Evolutionary conservation across 2,797 vertebrate species (phyloP), one percentile per base, ranked within the genome.

Genomic region (Trachurus trachurus): DNA sequence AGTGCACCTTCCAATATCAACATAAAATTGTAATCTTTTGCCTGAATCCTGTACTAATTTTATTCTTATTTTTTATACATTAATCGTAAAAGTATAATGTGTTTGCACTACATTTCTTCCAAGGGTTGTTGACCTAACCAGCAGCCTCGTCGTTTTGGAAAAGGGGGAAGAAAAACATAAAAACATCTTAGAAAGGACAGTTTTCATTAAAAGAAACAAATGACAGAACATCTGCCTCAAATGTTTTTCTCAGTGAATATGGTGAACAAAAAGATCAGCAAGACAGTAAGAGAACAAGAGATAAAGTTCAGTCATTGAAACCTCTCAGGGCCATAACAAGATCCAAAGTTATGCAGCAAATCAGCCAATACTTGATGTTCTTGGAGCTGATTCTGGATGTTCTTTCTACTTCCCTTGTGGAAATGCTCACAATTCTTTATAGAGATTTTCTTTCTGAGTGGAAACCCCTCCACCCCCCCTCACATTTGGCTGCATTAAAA

Each of bases 331-430:
- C 77, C 42, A 31, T 59, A 78, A 69, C 66, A 68, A 53, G 56
- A 78, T 67, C 70, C 69, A 85, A 78, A 85, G 76, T 71, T 79
- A 53, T 71, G 50, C 31, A 74, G 59, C 50, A 82, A 77, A 83
- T 80, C 71, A 76, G 74, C 56, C 69, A 70, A 70, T 66, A 73
- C 75, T 86, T 82, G 65, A 83, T 83, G 75, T 77, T 85, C 63
- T 71, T 56, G n/a, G 40, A 73, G 73, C 53, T 1, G 37, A 77
- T 66, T 70, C 68, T 71, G 66, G 53, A 63, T 82, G 60, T 68
- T 63, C 44, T 84, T 79, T 66, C 26, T 53, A 3, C 34, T 44
- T 67, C 72, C 56, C 79, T 78, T 70, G 78, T 76, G 70, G 65
- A 84, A 86, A 85, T 70, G 40, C 64, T 67, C 59, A 59, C 44